phyloP scores from a whole-genome alignment of 2,113 vertebrate genomes.

The Pangasianodon hypophthalmus region DNA sequence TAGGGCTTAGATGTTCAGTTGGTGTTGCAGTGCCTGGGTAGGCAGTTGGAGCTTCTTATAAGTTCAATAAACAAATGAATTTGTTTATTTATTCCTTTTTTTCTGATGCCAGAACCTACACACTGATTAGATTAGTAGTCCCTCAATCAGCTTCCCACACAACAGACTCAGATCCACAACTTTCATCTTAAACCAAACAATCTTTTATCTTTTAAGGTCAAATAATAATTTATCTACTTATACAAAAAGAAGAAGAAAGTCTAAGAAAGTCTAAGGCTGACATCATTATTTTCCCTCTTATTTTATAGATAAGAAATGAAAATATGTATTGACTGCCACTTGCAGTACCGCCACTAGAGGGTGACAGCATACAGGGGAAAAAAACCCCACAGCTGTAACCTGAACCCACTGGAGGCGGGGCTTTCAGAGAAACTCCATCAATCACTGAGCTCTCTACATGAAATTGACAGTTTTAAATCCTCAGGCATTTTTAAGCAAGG shows the following conservation, averaged over 20 bases:
- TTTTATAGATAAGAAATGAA: not conserved
- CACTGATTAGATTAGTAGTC: no score
- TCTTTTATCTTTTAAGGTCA: not conserved
- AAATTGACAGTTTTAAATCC: not conserved
- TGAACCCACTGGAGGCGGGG: no score
- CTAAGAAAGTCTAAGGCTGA: not conserved
- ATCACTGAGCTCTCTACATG: not conserved
- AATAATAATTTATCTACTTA: not conserved
- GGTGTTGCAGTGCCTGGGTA: no score
- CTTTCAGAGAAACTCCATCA: no score
- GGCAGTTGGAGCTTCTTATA: no score
- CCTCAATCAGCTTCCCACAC: no score
- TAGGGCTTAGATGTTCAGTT: no score
- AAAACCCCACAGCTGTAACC: not conserved
- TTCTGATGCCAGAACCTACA: not conserved
- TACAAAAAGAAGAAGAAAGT: not conserved
- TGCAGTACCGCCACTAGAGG: not conserved
- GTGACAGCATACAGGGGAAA: not conserved
- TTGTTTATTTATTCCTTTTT: no score
- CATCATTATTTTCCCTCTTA: not conserved
- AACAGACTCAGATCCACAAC: not conserved
- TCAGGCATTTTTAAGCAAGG: not conserved
- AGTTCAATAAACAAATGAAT: no score
- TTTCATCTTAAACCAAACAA: not conserved
- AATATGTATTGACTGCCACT: not conserved